phyloP scores from a whole-genome alignment of 2,888 invertebrate genomes.

The Thecocarcelia acutangulata region DNA sequence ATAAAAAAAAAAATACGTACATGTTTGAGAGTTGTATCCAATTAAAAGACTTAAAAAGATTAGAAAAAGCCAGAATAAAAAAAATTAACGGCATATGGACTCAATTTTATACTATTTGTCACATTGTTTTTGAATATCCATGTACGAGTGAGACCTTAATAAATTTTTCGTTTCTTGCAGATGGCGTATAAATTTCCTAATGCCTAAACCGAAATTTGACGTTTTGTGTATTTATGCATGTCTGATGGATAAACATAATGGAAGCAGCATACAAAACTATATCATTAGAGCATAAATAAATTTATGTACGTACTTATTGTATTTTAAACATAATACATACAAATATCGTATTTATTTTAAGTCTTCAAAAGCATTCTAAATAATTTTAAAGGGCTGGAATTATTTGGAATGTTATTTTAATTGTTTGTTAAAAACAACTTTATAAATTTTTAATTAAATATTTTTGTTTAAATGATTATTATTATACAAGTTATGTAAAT shows the following conservation, averaged over 20 bases:
- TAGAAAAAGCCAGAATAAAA: too few species aligned
- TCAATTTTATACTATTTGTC: too few species aligned
- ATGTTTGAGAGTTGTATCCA: too few species aligned
- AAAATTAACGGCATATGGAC: too few species aligned
- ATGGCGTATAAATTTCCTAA: constrained; percentile 37
- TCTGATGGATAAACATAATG: constrained; percentile 25
- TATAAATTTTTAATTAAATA: not conserved
- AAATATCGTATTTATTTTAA: constrained; percentile 7
- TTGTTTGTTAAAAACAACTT: constrained; percentile 15
- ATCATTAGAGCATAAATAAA: not conserved
- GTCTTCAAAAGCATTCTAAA: constrained; percentile 46
- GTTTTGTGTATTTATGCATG: constrained; percentile 56
- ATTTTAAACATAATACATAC: not conserved
- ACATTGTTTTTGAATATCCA: too few species aligned
- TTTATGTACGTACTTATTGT: not conserved
- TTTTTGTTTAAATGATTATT: not conserved
- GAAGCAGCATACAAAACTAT: not conserved
- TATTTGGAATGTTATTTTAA: constrained; percentile 62
- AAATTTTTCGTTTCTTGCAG: constrained; percentile 21
- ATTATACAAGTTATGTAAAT: too few species aligned
- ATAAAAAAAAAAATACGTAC: too few species aligned
- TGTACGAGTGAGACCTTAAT: not conserved
- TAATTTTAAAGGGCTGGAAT: constrained; percentile 68
- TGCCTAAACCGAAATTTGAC: constrained; percentile 38
- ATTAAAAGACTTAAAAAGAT: too few species aligned